phyloP scores from a whole-genome alignment of 2,113 vertebrate genomes.

The Lamprotornis superbus region DNA sequence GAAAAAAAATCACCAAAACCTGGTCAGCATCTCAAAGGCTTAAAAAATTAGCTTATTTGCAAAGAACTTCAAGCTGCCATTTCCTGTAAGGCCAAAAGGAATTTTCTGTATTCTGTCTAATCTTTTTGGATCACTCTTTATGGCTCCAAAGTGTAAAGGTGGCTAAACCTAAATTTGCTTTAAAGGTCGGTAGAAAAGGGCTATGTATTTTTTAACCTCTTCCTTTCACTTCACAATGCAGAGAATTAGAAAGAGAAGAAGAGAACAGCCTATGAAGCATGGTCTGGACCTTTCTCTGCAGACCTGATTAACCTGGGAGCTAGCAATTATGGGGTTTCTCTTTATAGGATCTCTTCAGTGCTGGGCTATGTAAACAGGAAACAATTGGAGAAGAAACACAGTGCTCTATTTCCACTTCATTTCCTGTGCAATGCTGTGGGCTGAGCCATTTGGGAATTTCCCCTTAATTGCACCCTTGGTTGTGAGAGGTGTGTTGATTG shows the following conservation, averaged over 20 bases:
- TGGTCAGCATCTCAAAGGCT: background rate
- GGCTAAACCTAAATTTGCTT: background rate
- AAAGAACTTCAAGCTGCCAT: background rate
- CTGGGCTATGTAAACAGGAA: conserved; percentile 20
- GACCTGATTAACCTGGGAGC: background rate
- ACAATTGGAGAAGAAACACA: background rate
- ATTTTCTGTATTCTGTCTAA: background rate
- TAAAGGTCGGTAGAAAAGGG: background rate
- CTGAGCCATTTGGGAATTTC: background rate
- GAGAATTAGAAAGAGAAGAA: background rate
- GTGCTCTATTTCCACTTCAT: background rate
- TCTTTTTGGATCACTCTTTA: background rate
- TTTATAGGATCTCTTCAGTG: background rate
- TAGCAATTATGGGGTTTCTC: background rate
- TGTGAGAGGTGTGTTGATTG: background rate
- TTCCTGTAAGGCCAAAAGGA: background rate
- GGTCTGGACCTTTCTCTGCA: background rate
- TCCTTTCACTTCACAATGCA: background rate
- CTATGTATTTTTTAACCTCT: background rate
- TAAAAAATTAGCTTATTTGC: background rate
- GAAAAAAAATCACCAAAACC: background rate
- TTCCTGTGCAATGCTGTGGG: conserved; percentile 15
- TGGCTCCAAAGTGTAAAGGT: background rate
- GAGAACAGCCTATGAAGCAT: background rate
- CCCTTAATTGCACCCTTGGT: background rate